phyloP scores from a whole-genome alignment of 1,140 invertebrate species.

The Drosophila leontia region DNA sequence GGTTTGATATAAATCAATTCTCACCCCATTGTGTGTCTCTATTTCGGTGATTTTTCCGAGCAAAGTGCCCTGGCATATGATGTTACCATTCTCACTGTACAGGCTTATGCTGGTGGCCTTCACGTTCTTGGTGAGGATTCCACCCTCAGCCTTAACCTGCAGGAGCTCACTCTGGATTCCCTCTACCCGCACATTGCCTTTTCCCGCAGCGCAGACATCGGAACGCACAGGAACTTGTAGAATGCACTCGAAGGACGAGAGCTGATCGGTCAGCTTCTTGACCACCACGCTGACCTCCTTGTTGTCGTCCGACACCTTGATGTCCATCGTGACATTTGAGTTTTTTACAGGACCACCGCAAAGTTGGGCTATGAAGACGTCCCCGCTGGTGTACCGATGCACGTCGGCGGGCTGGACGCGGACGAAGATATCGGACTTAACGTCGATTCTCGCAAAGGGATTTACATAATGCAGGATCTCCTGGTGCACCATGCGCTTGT shows the following conservation, averaged over 20 bases:
- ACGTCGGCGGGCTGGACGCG: constrained; percentile 65
- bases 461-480: constrained; percentile 75
- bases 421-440: constrained; percentile 62
- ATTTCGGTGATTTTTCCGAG: constrained; percentile 65
- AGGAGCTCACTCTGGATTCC: constrained; percentile 65
- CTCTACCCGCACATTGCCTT: constrained; percentile 50
- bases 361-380: constrained; percentile 71
- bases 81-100: constrained; percentile 62
- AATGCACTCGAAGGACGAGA: constrained; percentile 51
- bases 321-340: constrained; percentile 52
- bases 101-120: constrained; percentile 59
- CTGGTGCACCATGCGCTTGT: constrained; percentile 64
- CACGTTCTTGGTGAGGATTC: constrained; percentile 69
- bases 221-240: constrained; percentile 69
- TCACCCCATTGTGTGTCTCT: constrained; percentile 67
- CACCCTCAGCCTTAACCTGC: constrained; percentile 45
- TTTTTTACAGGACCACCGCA: constrained; percentile 54
- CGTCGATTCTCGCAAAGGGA: constrained; percentile 69
- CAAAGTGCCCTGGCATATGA: constrained; percentile 64
- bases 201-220: constrained; percentile 48
- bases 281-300: constrained; percentile 62
- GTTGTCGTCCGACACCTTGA: constrained; percentile 58
- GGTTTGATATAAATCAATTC: neutral
- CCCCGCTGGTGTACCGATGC: constrained; percentile 63
- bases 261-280: constrained; percentile 39